Evolutionary conservation across 2,797 vertebrate genomes (phyloP).

Genomic region (Ctenopoma kingsleyae): DNA sequence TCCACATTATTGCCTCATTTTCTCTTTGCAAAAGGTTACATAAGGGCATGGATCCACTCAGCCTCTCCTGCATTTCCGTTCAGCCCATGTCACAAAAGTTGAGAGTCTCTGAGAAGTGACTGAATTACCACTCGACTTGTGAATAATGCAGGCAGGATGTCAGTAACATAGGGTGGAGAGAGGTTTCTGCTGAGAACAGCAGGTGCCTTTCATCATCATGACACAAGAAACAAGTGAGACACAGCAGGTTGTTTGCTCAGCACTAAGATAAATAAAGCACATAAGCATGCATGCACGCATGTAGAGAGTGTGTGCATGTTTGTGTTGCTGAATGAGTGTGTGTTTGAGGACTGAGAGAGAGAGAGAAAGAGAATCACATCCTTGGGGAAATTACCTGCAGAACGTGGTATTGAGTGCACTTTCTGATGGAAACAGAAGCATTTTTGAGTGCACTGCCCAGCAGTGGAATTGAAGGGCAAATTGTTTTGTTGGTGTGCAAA

Average conservation of each 20-base stretch:
- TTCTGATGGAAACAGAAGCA: conserved; percentile 54
- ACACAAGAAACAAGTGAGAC: conserved; percentile 71
- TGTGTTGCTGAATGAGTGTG: conserved; percentile 4
- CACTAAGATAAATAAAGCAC: conserved; percentile 70
- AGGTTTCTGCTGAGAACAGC: conserved; percentile 81
- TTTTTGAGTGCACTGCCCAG: conserved; percentile 45
- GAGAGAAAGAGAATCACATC: conserved; percentile 44
- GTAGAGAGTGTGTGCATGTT: conserved; percentile 18
- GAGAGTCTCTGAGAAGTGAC: conserved; percentile 47
- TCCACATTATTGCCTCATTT: conserved; percentile 13
- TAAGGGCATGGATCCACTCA: conserved; percentile 17
- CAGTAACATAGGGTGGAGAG: conserved; percentile 63
- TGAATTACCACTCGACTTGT: conserved; percentile 64
- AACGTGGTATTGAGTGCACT: conserved; percentile 69
- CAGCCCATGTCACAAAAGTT: conserved; percentile 46
- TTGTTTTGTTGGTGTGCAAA: conserved; percentile 52
- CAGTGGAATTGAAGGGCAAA: conserved; percentile 48
- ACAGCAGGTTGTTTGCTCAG: conserved; percentile 68
- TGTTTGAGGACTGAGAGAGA: conserved; percentile 4
- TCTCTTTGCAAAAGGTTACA: conserved; percentile 28
- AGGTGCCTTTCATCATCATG: conserved; percentile 78
- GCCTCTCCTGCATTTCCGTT: conserved; percentile 42
- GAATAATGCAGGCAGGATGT: conserved; percentile 79
- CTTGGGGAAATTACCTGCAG: conserved; percentile 72
- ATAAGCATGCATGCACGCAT: conserved; percentile 57